Conservation (phyloP, 2,888 invertebrate genomes). For the Vandiemenella viatica region DNA sequence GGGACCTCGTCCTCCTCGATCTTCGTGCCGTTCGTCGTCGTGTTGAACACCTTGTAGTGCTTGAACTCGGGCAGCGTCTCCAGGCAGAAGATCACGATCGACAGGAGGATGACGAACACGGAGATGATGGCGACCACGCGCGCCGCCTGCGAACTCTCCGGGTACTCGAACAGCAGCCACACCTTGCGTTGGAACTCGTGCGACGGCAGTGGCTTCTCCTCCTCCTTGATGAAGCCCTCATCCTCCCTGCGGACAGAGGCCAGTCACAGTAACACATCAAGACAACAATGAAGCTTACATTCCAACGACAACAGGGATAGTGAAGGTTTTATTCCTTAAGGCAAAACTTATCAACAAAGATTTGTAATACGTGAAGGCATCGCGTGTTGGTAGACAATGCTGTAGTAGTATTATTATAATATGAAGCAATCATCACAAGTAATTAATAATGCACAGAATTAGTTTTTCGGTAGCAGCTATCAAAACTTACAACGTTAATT, state of each 20-base stretch:
- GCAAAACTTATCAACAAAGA: too few species aligned
- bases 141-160: slow-evolving; percentile 97
- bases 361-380: too few species aligned
- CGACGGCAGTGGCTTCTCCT: slow-evolving; percentile 92
- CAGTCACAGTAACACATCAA: too few species aligned
- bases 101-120: slow-evolving; percentile 94
- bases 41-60: slow-evolving; percentile 95
- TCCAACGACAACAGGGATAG: too few species aligned
- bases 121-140: slow-evolving; percentile 98
- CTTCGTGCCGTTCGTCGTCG: slow-evolving; percentile 89
- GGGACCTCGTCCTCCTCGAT: slow-evolving; percentile 98
- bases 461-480: too few species aligned
- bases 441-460: too few species aligned
- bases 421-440: too few species aligned
- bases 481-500: too few species aligned
- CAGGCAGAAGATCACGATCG: slow-evolving; percentile 98
- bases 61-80: slow-evolving; percentile 99
- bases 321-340: too few species aligned
- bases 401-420: too few species aligned
- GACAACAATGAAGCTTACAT: too few species aligned
- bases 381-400: too few species aligned
- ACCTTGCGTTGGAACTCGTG: slow-evolving; percentile 95
- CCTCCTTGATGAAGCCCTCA: slow-evolving; percentile 98
- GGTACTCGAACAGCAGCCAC: slow-evolving; percentile 98
- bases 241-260: slow-evolving; percentile 60